A percentile compares a stretch with the other conserved stretches of the same genome.
Conservation (phyloP, 1,140 invertebrate species). For the Cydia amplana region DNA sequence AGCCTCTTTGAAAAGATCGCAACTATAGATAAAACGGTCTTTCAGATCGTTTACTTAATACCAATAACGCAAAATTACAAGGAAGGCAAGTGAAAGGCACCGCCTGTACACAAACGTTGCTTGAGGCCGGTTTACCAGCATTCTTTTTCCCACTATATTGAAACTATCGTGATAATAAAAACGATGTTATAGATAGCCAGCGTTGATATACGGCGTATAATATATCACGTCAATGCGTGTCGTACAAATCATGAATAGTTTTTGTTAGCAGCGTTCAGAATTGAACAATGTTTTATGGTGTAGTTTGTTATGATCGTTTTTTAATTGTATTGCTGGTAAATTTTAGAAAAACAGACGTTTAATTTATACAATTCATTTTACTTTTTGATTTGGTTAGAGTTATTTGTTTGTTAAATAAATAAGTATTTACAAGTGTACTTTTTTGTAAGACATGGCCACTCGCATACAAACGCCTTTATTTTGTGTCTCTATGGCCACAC, state of each 20-base stretch:
- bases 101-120: constrained; percentile 2
- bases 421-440: too few species aligned
- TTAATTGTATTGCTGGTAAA: too few species aligned
- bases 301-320: too few species aligned
- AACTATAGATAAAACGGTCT: constrained; percentile 18
- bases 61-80: constrained; percentile 25
- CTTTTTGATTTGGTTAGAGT: too few species aligned
- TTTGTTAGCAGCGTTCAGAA: constrained; percentile 3
- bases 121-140: constrained; percentile 36
- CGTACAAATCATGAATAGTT: constrained; percentile 55
- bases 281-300: not conserved
- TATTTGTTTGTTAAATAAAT: too few species aligned
- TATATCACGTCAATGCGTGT: constrained; percentile 57
- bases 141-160: constrained; percentile 50
- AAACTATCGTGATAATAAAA: constrained; percentile 58
- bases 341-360: too few species aligned
- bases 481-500: too few species aligned
- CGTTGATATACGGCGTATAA: constrained; percentile 48
- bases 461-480: too few species aligned
- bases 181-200: constrained; percentile 46
- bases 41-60: constrained; percentile 19
- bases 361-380: too few species aligned
- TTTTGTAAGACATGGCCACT: too few species aligned
- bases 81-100: constrained; percentile 17
- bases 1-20: constrained; percentile 2